phyloP scores from a whole-genome alignment of 2,113 vertebrate genomes.

The Sorex araneus region DNA sequence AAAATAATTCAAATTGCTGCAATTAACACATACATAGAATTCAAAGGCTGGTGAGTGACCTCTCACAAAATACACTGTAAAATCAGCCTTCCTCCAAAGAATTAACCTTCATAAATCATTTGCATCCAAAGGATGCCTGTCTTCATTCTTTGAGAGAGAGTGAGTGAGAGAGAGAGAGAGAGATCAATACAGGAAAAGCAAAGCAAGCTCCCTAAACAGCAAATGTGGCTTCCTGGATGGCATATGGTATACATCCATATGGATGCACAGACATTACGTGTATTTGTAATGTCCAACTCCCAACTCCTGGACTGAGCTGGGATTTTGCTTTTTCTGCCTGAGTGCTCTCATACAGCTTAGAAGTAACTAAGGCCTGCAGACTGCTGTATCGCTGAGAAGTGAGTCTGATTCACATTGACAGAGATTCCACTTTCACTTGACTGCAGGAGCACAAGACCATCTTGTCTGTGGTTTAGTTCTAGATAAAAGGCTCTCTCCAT shows the following conservation, averaged over 20 bases:
- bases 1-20: constrained; percentile 84
- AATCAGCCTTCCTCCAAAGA: constrained; percentile 71
- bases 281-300: not conserved
- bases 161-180: too few relatives aligned
- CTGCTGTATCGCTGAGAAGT: not conserved
- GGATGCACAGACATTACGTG: not conserved
- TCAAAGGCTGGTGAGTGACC: constrained; percentile 70
- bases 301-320: not conserved
- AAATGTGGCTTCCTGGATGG: not conserved
- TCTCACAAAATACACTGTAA: constrained; percentile 54
- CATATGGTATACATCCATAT: constrained; percentile 4
- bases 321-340: constrained; percentile 64
- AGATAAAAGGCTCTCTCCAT: constrained; percentile 35
- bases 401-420: constrained; percentile 50
- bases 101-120: constrained; percentile 80
- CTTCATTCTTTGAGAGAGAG: constrained; percentile 11
- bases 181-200: constrained; percentile 34
- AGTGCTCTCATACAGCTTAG: not conserved
- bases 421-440: constrained; percentile 59
- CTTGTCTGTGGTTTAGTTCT: constrained; percentile 27
- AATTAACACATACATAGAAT: constrained; percentile 80
- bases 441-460: not conserved
- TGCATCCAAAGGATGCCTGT: constrained; percentile 54
- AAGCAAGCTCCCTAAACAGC: not conserved
- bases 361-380: not conserved